These are phyloP conservation scores for Callospermophilus lateralis DNA, from an alignment of 2,113 vertebrate genomes.

Conservation along the genomic window DNA sequence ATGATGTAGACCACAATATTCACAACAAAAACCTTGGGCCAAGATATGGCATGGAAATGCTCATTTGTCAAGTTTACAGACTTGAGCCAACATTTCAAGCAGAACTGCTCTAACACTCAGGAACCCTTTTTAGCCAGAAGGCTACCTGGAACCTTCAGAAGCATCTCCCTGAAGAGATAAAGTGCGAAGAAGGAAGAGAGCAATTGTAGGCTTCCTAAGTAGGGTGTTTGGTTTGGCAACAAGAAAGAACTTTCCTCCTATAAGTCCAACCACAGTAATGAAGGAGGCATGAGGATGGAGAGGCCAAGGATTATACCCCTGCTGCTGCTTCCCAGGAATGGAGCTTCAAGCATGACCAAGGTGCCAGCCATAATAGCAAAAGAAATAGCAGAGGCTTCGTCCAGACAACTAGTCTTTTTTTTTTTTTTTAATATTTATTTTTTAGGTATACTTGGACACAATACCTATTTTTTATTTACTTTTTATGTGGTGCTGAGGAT, in stretches of 20 bases:
- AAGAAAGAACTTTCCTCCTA: not conserved
- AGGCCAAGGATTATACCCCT: not conserved
- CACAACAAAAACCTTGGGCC: not conserved
- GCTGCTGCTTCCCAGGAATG: no score
- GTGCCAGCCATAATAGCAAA: not conserved
- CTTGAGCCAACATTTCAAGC: not conserved
- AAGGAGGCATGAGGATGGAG: not conserved
- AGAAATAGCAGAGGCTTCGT: not conserved
- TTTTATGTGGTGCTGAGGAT: no score
- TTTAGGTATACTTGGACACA: no score
- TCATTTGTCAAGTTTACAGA: not conserved
- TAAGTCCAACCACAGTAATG: not conserved
- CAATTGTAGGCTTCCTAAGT: not conserved
- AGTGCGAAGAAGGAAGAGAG: not conserved
- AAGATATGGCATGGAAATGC: not conserved
- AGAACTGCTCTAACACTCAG: not conserved
- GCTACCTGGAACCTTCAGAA: not conserved
- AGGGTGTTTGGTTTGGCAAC: not conserved
- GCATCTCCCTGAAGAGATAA: not conserved
- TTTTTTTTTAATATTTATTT: not conserved
- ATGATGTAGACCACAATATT: constrained; percentile 1
- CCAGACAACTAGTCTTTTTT: not conserved
- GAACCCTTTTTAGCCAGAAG: not conserved
- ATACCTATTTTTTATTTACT: no score
- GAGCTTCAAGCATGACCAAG: not conserved